Evolutionary conservation across 2,888 invertebrate genomes (phyloP).

Genomic region (Troglohyphantes excavatus): DNA sequence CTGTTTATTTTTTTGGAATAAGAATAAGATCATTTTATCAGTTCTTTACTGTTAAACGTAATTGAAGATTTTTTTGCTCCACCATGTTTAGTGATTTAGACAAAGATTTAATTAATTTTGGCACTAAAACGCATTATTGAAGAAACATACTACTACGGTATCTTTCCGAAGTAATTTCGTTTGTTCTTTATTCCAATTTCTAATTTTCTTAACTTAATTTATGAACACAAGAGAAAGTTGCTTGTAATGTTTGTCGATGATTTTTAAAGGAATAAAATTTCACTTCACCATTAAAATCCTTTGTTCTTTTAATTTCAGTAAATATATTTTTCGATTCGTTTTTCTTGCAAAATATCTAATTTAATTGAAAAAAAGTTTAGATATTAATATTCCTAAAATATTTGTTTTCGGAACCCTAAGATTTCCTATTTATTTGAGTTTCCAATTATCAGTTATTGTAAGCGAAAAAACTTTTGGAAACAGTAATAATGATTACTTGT

Average conservation of each 20-base stretch:
- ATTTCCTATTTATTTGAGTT: too few species aligned
- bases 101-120: slow-evolving; percentile 36
- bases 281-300: not conserved
- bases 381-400: too few species aligned
- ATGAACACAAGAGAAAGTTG: slow-evolving; percentile 17
- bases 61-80: slow-evolving; percentile 31
- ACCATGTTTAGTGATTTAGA: slow-evolving; percentile 19
- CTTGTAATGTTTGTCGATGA: slow-evolving; percentile 3
- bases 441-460: too few species aligned
- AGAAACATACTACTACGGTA: slow-evolving; percentile 2
- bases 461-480: too few species aligned
- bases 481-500: too few species aligned
- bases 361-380: too few species aligned
- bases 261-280: slow-evolving; percentile 17
- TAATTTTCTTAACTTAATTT: slow-evolving; percentile 29
- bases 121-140: slow-evolving; percentile 22
- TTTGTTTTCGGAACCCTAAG: too few species aligned
- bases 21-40: too few species aligned
- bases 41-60: slow-evolving; percentile 1
- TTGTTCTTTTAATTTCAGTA: not conserved
- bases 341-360: not conserved
- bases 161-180: slow-evolving; percentile 12
- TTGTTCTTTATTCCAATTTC: slow-evolving; percentile 19
- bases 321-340: slow-evolving; percentile 3
- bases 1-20: not conserved